phyloP scores from a whole-genome alignment of 2,888 invertebrate species.

The Caradrina clavipalpis region DNA sequence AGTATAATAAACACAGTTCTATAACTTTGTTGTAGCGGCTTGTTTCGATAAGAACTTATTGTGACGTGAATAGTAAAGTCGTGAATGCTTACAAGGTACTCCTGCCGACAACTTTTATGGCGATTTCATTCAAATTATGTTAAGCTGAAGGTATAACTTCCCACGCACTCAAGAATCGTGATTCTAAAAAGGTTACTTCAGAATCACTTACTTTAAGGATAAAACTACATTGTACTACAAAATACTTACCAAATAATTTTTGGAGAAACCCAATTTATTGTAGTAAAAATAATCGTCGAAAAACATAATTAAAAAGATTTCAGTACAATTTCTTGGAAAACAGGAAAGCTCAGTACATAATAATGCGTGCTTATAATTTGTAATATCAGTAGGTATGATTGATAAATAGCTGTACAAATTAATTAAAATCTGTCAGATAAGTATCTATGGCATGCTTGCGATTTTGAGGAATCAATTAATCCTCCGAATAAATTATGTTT shows the following conservation, averaged over 20 bases:
- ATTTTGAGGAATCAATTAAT: slow-evolving; percentile 21
- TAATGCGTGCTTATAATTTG: neutral
- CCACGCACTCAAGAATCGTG: slow-evolving; percentile 56
- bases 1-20: neutral
- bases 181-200: slow-evolving; percentile 56
- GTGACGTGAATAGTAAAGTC: slow-evolving; percentile 44
- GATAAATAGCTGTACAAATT: neutral
- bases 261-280: neutral
- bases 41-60: slow-evolving; percentile 38
- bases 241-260: neutral
- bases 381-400: neutral
- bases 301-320: neutral
- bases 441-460: neutral
- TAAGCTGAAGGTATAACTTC: slow-evolving; percentile 40
- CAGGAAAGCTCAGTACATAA: neutral
- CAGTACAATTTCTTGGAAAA: neutral
- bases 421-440: slow-evolving; percentile 10
- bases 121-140: slow-evolving; percentile 58
- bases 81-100: slow-evolving; percentile 44
- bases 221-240: neutral
- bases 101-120: slow-evolving; percentile 49
- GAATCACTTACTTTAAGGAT: slow-evolving; percentile 3
- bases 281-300: neutral
- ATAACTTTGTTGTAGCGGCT: slow-evolving; percentile 19
- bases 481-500: neutral